Percentiles rank a stretch among this genome's conserved stretches.
These are phyloP conservation scores for Andrena chrysosceles DNA, from an alignment of 2,888 invertebrate species.

Conservation along the genomic window DNA sequence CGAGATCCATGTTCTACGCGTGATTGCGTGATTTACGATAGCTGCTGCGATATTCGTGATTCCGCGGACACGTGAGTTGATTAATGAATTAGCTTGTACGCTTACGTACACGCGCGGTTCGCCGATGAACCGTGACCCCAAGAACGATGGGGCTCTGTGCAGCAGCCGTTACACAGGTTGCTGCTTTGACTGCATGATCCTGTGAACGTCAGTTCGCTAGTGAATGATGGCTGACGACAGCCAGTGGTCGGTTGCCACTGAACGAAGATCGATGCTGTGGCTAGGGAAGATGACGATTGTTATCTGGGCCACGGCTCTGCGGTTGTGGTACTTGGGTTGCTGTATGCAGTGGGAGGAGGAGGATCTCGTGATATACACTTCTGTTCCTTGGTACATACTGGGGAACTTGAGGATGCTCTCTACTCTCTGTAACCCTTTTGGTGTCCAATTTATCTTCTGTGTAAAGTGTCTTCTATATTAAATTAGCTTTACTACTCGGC, in stretches of 20 bases:
- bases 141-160: background rate
- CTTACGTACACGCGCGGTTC: constrained; percentile 6
- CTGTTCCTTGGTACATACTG: no score
- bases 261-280: constrained; percentile 29
- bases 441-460: no score
- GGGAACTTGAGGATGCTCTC: no score
- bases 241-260: background rate
- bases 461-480: no score
- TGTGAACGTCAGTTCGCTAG: constrained; percentile 43
- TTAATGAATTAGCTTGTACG: constrained; percentile 54
- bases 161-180: constrained; percentile 22
- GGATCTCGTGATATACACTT: no score
- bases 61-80: constrained; percentile 28
- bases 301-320: background rate
- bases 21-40: constrained; percentile 57
- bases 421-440: no score
- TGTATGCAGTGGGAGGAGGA: no score
- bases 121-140: constrained; percentile 54
- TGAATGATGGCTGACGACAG: constrained; percentile 28
- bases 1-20: constrained; percentile 24
- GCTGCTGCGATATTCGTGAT: constrained; percentile 27
- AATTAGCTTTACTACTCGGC: no score
- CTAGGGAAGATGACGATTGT: constrained; percentile 12
- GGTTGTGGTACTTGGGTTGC: no score
- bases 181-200: constrained; percentile 42